Base-by-base conservation (phyloP, 1,140 invertebrate species). In the Ericerus pela region DNA sequence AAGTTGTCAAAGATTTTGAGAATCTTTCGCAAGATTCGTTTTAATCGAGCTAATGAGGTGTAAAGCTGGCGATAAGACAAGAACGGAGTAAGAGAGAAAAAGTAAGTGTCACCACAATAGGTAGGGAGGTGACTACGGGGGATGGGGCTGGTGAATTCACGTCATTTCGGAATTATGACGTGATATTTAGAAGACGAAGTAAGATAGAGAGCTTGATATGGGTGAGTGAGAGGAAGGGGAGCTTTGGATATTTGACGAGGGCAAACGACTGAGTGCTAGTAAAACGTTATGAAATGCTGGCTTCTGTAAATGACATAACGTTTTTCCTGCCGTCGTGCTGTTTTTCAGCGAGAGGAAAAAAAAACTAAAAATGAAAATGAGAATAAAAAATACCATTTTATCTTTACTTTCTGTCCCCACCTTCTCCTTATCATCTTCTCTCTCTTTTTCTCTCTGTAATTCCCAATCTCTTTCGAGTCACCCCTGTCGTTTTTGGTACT, bases 271-370 rank as follows among this genome's bases (percentile, higher is more conserved):
- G n/a, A n/a, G 36, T 38, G 37, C 14, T 14, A 41, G 41, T 18
- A 33, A 47, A 24, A 47, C 41, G 41, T 22, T n/a, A n/a, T 14
- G 41, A 47, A 47, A 47, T 10, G 41, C 14, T 16, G 41, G 41
- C 41, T 47, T 47, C 41, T 47, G 41, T 47, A 47, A 47, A 47
- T 47, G 41, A 47, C 41, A n/a, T n/a, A 47, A 47, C 41, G 41
- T 47, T 47, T 47, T 47, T n/a, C n/a, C n/a, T n/a, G n/a, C 41
- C 26, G 41, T 24, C 41, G 26, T 47, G 10, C 41, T 47, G 16
- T 47, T 47, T 47, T 47, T 24, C n/a, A n/a, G n/a, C n/a, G n/a
- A n/a, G n/a, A n/a, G n/a, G n/a, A n/a, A n/a, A n/a, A n/a, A n/a
- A n/a, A n/a, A n/a, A n/a, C n/a, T n/a, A n/a, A n/a, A n/a, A n/a